A percentile compares a stretch with the other conserved stretches of the same genome.
These are phyloP conservation scores for Daktulosphaira vitifoliae DNA, from an alignment of 1,140 invertebrate species.

Conservation along the genomic window DNA sequence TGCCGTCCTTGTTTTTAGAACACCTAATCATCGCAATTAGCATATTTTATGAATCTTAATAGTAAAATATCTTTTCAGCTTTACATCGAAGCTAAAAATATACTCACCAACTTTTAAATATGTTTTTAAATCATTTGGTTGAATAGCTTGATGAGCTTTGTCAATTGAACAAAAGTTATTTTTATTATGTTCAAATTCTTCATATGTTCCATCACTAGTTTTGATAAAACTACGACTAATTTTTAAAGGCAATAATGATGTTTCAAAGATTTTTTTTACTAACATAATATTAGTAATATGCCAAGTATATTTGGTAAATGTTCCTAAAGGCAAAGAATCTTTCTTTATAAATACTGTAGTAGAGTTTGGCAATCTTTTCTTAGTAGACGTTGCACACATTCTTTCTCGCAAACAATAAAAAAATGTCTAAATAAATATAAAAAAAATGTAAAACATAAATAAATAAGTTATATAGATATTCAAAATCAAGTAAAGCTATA, in stretches of 20 bases:
- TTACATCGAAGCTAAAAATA: background rate
- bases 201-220: constrained; percentile 57
- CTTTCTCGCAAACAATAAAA: constrained; percentile 62
- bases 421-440: constrained; percentile 47
- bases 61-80: too few species aligned
- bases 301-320: constrained; percentile 66
- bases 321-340: constrained; percentile 57
- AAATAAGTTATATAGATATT: too few species aligned
- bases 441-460: constrained; percentile 4
- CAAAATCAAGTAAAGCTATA: too few species aligned
- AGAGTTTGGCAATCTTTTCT: constrained; percentile 58
- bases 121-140: constrained; percentile 59
- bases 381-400: constrained; percentile 55
- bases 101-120: constrained; percentile 60
- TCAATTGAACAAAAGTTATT: constrained; percentile 48
- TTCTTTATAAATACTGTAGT: constrained; percentile 52
- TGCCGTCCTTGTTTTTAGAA: too few species aligned
- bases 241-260: constrained; percentile 55
- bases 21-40: too few species aligned
- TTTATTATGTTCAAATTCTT: constrained; percentile 51
- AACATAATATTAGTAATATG: constrained; percentile 64
- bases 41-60: too few species aligned
- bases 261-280: constrained; percentile 69
- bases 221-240: constrained; percentile 59
- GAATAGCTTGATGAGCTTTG: constrained; percentile 49